Evolutionary conservation across 2,113 vertebrate species (phyloP).

Genomic region (Tautogolabrus adspersus): DNA sequence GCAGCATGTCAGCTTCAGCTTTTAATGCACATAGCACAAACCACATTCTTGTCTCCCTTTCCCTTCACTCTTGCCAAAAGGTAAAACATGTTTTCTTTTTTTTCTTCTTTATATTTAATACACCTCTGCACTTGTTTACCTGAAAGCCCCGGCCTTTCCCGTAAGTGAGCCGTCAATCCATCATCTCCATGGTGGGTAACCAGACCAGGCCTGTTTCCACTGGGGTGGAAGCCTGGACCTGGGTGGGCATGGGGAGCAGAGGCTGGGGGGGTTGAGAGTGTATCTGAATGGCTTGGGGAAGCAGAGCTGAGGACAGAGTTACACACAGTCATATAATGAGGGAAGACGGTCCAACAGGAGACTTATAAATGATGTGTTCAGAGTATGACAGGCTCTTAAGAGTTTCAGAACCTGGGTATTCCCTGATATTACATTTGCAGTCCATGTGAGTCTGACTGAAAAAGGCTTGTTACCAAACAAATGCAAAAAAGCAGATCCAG

Average conservation of each 20-base stretch:
- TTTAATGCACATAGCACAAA: slow-evolving; percentile 59
- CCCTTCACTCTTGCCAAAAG: slow-evolving; percentile 31
- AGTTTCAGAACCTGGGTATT: too few relatives aligned
- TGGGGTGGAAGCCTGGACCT: slow-evolving; percentile 48
- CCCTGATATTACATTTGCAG: too few relatives aligned
- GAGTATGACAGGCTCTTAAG: too few relatives aligned
- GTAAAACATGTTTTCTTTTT: slow-evolving; percentile 58
- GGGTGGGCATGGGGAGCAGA: slow-evolving; percentile 55
- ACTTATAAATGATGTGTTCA: background rate
- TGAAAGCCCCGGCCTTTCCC: slow-evolving; percentile 65
- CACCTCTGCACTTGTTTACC: slow-evolving; percentile 75
- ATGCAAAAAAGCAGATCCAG: too few relatives aligned
- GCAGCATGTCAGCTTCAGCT: slow-evolving; percentile 36
- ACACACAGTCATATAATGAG: slow-evolving; percentile 17
- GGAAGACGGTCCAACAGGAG: slow-evolving; percentile 14
- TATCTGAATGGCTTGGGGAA: slow-evolving; percentile 1
- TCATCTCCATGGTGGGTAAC: slow-evolving; percentile 78
- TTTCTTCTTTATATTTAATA: slow-evolving; percentile 65
- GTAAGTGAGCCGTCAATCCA: slow-evolving; percentile 80
- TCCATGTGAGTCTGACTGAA: too few relatives aligned
- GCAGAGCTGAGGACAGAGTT: slow-evolving; percentile 2
- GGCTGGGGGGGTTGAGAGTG: background rate
- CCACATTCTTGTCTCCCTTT: slow-evolving; percentile 51
- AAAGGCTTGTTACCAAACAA: too few relatives aligned
- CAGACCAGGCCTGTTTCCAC: slow-evolving; percentile 75